These are phyloP conservation scores for Tryphoninae sp. DNA, from an alignment of 2,888 invertebrate species.

Conservation along the genomic window DNA sequence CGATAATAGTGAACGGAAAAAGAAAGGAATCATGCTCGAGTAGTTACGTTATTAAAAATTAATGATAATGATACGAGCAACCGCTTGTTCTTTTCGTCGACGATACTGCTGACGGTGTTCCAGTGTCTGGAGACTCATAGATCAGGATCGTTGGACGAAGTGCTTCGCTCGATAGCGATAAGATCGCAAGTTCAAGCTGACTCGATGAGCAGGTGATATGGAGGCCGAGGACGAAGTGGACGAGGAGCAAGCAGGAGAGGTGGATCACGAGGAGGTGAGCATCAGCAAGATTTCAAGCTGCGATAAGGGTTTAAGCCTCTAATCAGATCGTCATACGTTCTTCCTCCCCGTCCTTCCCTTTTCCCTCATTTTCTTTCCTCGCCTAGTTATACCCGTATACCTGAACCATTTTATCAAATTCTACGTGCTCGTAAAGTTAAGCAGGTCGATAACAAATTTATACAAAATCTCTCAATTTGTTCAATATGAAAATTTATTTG, in stretches of 20 bases:
- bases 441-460: too few species aligned
- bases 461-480: too few species aligned
- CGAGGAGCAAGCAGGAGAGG: conserved; percentile 76
- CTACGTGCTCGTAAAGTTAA: too few species aligned
- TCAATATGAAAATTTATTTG: too few species aligned
- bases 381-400: neutral
- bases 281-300: conserved; percentile 12
- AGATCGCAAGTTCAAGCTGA: conserved; percentile 57
- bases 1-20: neutral
- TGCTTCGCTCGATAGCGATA: conserved; percentile 52
- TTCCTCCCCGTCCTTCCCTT: neutral
- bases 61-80: conserved; percentile 21
- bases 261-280: conserved; percentile 73
- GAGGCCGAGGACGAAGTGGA: conserved; percentile 79
- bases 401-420: neutral
- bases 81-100: conserved; percentile 29
- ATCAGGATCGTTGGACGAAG: conserved; percentile 53
- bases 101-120: conserved; percentile 24
- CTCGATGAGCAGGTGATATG: conserved; percentile 77
- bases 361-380: neutral
- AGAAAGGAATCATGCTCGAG: neutral
- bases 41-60: neutral
- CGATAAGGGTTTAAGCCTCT: neutral
- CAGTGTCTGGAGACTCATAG: conserved; percentile 51
- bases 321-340: conserved; percentile 31